These are phyloP conservation scores for Chrysaora quinquecirrha DNA, from an alignment of 30 jellyfish, hydroid and myxozoan genomes.

Conservation along the genomic window DNA sequence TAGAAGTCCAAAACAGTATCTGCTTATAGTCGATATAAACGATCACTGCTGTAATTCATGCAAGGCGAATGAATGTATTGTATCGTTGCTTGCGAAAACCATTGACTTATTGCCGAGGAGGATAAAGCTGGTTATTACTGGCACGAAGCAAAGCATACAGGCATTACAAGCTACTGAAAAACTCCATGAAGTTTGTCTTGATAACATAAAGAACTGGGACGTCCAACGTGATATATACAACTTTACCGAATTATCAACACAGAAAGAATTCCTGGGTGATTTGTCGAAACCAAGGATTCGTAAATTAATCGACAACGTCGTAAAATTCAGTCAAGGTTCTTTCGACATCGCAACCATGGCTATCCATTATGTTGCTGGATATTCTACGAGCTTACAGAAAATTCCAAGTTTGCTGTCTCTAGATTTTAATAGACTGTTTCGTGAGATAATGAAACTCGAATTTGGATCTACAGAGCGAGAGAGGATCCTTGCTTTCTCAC, in stretches of 20 bases:
- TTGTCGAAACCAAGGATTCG: conserved; percentile 30
- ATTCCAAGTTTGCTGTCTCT: conserved; percentile 36
- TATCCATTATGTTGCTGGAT: conserved; percentile 20
- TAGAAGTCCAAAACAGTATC: background rate
- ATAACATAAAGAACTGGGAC: conserved; percentile 69
- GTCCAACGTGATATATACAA: conserved; percentile 60
- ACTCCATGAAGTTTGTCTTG: conserved; percentile 25
- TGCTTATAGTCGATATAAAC: conserved; percentile 37
- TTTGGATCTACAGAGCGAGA: conserved; percentile 43
- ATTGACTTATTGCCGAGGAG: conserved; percentile 51
- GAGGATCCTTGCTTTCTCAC: conserved; percentile 40
- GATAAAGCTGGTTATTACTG: conserved; percentile 59
- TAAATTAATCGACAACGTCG: conserved; percentile 48
- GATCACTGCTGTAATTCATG: conserved; percentile 62
- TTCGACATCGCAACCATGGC: conserved; percentile 58
- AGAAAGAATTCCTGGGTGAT: background rate
- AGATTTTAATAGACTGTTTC: conserved; percentile 12
- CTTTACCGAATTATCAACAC: conserved; percentile 32
- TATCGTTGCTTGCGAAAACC: conserved; percentile 35
- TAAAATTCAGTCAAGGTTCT: conserved; percentile 59
- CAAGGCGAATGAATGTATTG: conserved; percentile 47
- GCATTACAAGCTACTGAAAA: conserved; percentile 5
- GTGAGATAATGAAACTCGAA: conserved; percentile 31
- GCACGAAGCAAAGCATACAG: conserved; percentile 38
- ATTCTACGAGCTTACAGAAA: conserved; percentile 7